Conservation (phyloP, 2,113 vertebrate species). For the Sisor rabdophorus region DNA sequence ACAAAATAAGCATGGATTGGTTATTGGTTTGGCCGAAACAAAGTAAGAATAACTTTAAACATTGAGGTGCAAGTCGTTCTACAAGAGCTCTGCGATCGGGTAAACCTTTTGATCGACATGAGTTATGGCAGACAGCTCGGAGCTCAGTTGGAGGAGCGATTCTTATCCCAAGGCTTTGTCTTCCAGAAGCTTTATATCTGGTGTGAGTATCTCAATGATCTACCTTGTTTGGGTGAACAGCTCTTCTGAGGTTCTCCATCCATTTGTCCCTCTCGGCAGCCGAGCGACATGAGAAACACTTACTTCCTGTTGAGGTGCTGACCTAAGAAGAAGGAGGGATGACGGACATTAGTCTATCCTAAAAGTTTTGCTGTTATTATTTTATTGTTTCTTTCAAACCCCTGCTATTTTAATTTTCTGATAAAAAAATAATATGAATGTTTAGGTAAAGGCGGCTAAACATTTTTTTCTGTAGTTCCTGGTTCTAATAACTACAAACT, state of each 20-base stretch:
- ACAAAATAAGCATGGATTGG: neutral
- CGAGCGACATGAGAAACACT: constrained; percentile 97
- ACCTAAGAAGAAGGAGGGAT: constrained; percentile 71
- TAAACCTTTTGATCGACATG: too few relatives aligned
- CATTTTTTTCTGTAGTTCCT: too few relatives aligned
- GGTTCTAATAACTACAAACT: too few relatives aligned
- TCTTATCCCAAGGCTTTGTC: too few relatives aligned
- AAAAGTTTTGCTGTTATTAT: neutral
- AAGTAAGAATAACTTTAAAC: too few relatives aligned
- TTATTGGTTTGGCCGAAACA: neutral
- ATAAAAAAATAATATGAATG: too few relatives aligned
- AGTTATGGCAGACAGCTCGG: too few relatives aligned
- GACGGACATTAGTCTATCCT: constrained; percentile 1
- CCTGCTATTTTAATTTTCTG: neutral
- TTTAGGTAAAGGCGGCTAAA: too few relatives aligned
- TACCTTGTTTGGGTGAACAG: constrained; percentile 98
- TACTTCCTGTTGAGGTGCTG: constrained; percentile 93
- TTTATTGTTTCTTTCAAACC: neutral
- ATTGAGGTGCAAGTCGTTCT: too few relatives aligned
- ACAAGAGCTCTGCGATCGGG: too few relatives aligned
- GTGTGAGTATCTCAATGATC: neutral
- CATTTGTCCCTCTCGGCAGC: constrained; percentile 98
- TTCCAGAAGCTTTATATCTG: too few relatives aligned
- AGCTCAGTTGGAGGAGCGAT: too few relatives aligned
- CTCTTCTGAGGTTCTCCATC: constrained; percentile 98